Evolutionary conservation across 2,113 vertebrate genomes (phyloP), one percentile per base, ranked within the genome.

Genomic region (Rhabdornis inornatus): DNA sequence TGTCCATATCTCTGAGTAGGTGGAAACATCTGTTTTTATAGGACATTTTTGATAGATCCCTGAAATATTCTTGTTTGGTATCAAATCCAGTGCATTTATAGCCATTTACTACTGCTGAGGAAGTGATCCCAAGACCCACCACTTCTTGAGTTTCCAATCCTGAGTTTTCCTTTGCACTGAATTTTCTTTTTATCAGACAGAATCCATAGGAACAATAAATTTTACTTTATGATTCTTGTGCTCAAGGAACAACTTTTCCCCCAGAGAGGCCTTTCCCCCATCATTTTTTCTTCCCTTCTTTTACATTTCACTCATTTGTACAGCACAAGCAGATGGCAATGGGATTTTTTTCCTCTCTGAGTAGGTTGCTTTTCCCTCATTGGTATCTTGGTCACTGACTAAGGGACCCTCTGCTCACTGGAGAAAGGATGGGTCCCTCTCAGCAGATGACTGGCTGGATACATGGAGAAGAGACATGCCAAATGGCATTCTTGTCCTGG

Each of bases 21-120:
- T 74, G 80, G 77, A 86, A 93, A 95, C 85, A 93, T 87, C 50
- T 91, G 65, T 45, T 95, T 96, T 70, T 75, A 7, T 49, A 68
- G 80, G 86, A 93, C 45, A 53, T 78, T 92, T 75, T 89, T 71
- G 69, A 64, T 81, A 90, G 86, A 84, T 60, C 71, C 25, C 47
- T 56, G 64, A 77, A 78, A 81, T 90, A 60, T 56, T 86, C 60
- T 74, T 74, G 30, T 59, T 60, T 90, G 52, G 22, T 45, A 52
- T 66, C 76, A 87, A 93, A 91, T 63, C 75, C 75, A 77, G 39
- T 42, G 44, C 47, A 66, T 40, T 80, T 88, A 63, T 16, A 88
- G 39, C 35, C 47, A 27, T 63, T 92, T 83, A 85, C 11, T 72
- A 39, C 37, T 49, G n/a, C 66, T 5, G 8, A 74, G 44, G 42